Evolutionary conservation across 2,113 vertebrate genomes (phyloP).

Genomic region (Bubo bubo): DNA sequence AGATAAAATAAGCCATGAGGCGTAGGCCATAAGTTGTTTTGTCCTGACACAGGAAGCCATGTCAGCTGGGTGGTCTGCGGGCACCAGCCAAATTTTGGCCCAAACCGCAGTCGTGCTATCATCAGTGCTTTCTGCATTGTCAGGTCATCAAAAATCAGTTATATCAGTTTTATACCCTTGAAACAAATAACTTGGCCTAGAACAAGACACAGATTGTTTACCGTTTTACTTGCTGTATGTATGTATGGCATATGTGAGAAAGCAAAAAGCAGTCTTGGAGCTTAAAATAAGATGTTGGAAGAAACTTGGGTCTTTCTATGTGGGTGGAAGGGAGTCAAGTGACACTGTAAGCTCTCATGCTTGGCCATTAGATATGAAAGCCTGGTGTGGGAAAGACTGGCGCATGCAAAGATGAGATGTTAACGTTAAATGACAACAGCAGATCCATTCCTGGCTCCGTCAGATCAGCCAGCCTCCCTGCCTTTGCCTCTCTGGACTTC

Average conservation of each 20-base stretch:
- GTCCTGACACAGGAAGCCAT: background rate
- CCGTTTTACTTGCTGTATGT: background rate
- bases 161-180: background rate
- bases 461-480: background rate
- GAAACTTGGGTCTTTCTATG: background rate
- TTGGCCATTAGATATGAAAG: background rate
- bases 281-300: background rate
- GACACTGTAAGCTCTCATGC: background rate
- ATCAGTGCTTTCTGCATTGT: background rate
- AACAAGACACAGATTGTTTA: background rate
- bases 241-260: background rate
- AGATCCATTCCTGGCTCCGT: background rate
- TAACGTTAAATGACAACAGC: background rate
- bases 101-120: fast-evolving
- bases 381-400: background rate
- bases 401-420: background rate
- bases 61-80: too few species aligned
- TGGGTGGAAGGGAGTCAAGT: background rate
- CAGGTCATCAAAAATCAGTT: background rate
- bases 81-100: background rate
- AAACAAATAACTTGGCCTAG: background rate
- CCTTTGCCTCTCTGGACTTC: background rate
- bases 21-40: fast-evolving
- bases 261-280: background rate
- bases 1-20: background rate